A percentile compares a stretch with the other conserved stretches of the same genome.
Conservation (phyloP, 2,113 vertebrate species). For the Aphyosemion australe region DNA sequence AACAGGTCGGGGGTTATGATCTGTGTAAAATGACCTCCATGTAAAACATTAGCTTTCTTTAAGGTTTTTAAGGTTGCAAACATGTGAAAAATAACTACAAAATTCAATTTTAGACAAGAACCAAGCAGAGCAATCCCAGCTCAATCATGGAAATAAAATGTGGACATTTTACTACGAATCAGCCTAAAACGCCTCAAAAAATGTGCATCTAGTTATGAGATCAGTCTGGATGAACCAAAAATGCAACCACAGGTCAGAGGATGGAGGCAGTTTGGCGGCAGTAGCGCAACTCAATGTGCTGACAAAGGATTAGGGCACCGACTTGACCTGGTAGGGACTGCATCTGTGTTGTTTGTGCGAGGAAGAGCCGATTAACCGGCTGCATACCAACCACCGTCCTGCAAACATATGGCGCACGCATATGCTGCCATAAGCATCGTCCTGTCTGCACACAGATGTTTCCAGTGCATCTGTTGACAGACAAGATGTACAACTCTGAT, state of each 20-base stretch:
- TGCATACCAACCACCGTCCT: slow-evolving; percentile 34
- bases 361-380: slow-evolving; percentile 72
- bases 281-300: slow-evolving; percentile 18
- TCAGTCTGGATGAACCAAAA: too few species aligned
- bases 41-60: slow-evolving; percentile 10
- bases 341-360: slow-evolving; percentile 47
- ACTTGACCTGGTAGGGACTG: slow-evolving; percentile 41
- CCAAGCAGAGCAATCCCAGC: neutral
- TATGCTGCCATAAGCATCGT: slow-evolving; percentile 50
- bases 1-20: neutral
- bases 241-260: neutral
- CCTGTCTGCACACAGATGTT: slow-evolving; percentile 26
- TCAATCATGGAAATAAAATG: neutral
- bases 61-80: neutral
- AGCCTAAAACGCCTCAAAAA: neutral
- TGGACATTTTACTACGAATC: neutral
- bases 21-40: neutral
- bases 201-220: neutral
- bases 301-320: slow-evolving; percentile 52
- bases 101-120: neutral
- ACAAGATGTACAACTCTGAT: neutral
- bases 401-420: slow-evolving; percentile 72
- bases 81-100: neutral
- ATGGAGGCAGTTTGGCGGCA: slow-evolving; percentile 27
- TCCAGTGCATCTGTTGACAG: neutral